Percentiles rank a stretch among this genome's conserved stretches.
Conservation (phyloP, 2,797 vertebrate genomes). For the Eulemur mongoz region DNA sequence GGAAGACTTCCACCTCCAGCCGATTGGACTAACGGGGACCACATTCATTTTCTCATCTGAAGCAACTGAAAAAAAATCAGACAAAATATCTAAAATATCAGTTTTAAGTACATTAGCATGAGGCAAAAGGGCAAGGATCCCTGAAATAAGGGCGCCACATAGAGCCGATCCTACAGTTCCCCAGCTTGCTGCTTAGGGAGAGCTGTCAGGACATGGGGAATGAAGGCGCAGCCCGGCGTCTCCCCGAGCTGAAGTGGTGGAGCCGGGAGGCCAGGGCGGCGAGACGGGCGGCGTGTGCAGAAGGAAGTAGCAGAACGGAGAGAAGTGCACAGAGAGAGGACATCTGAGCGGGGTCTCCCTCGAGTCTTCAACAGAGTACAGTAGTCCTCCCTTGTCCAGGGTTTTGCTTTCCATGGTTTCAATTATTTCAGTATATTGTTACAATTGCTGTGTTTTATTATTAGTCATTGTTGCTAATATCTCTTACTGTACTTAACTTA, state of each 20-base stretch:
- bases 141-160: background rate
- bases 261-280: background rate
- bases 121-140: background rate
- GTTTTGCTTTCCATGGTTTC: background rate
- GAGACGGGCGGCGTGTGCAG: fast-evolving
- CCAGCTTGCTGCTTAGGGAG: background rate
- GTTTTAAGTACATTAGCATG: background rate
- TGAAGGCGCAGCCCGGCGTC: no score
- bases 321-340: background rate
- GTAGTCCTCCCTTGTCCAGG: background rate
- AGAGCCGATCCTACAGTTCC: background rate
- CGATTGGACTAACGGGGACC: background rate
- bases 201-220: background rate
- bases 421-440: background rate
- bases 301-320: background rate
- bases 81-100: background rate
- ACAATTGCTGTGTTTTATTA: background rate
- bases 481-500: background rate
- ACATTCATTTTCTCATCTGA: background rate
- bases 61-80: background rate
- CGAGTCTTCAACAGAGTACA: no score
- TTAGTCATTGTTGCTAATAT: background rate
- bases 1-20: background rate
- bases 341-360: background rate
- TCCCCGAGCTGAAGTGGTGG: no score